Evolutionary conservation across 1,140 invertebrate genomes (phyloP).

Genomic region (Caenorhabditis inopinata): DNA sequence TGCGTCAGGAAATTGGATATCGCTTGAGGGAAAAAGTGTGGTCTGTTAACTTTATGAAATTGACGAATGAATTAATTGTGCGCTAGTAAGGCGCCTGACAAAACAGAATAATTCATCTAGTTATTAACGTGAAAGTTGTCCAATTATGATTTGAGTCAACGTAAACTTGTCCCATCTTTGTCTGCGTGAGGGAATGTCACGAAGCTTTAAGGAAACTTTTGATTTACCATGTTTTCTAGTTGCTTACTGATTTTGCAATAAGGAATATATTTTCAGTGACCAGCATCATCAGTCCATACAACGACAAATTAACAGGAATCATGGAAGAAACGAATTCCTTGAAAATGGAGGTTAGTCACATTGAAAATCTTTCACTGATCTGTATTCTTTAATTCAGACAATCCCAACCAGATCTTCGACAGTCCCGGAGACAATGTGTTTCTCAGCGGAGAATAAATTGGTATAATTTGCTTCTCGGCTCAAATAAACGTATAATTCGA

Average conservation of each 20-base stretch:
- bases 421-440: conserved; percentile 52
- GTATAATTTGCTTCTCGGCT: neutral
- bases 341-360: conserved; percentile 35
- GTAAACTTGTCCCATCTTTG: conserved; percentile 19
- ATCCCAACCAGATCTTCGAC: conserved; percentile 52
- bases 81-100: too few relatives aligned
- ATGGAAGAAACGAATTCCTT: conserved; percentile 49
- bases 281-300: conserved; percentile 56
- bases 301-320: conserved; percentile 54
- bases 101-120: too few relatives aligned
- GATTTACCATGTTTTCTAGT: conserved; percentile 30
- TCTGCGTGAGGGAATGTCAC: conserved; percentile 15
- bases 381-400: neutral
- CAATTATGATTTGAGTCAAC: conserved; percentile 3
- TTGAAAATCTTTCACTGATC: neutral
- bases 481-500: neutral
- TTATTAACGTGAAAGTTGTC: too few relatives aligned
- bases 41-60: too few relatives aligned
- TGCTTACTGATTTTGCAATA: neutral
- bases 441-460: neutral
- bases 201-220: conserved; percentile 37
- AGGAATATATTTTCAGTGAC: conserved; percentile 53
- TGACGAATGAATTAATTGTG: too few relatives aligned
- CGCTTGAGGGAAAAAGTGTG: too few relatives aligned
- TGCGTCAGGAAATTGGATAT: too few relatives aligned